These are phyloP conservation scores for Petrosia ficiformis DNA, from an alignment of 37 sponge, comb jelly and placozoan species.

Conservation along the genomic window DNA sequence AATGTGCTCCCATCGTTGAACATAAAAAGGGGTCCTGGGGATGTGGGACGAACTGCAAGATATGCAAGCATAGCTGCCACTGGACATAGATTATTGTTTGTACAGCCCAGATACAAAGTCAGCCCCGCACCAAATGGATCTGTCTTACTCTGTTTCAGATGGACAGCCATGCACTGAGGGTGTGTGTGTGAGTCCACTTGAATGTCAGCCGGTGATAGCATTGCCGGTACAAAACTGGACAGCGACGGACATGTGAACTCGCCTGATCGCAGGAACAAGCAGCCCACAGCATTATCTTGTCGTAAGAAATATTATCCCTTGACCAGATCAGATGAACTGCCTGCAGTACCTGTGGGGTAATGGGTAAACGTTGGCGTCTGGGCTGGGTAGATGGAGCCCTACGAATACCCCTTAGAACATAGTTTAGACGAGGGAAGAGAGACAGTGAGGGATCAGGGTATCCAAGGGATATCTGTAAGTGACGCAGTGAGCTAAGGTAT, in stretches of 20 bases:
- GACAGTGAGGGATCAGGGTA: background rate
- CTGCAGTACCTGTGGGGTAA: constrained; percentile 19
- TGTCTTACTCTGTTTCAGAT: constrained; percentile 24
- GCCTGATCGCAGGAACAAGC: constrained; percentile 28
- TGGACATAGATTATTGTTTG: constrained; percentile 16
- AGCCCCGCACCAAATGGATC: constrained; percentile 29
- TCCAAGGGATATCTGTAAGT: constrained; percentile 6
- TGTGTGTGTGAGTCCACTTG: constrained; percentile 5
- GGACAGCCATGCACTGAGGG: constrained; percentile 6
- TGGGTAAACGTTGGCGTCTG: constrained; percentile 2
- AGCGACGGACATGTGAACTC: constrained; percentile 21
- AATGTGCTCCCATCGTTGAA: background rate
- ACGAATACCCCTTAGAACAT: background rate
- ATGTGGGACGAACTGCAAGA: constrained; percentile 5
- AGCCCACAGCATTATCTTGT: constrained; percentile 17
- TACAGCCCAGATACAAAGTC: constrained; percentile 8
- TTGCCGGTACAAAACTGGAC: background rate
- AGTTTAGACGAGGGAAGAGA: background rate
- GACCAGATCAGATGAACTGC: background rate
- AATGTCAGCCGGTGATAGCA: constrained; percentile 5
- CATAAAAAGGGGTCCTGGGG: constrained; percentile 10
- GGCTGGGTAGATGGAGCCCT: background rate
- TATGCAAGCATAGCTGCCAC: constrained; percentile 15
- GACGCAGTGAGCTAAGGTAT: constrained; percentile 28
- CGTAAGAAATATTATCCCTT: background rate